Evolutionary conservation across 2,113 vertebrate species (phyloP), one percentile per base, ranked within the genome.

Genomic region (Climacteris rufus): DNA sequence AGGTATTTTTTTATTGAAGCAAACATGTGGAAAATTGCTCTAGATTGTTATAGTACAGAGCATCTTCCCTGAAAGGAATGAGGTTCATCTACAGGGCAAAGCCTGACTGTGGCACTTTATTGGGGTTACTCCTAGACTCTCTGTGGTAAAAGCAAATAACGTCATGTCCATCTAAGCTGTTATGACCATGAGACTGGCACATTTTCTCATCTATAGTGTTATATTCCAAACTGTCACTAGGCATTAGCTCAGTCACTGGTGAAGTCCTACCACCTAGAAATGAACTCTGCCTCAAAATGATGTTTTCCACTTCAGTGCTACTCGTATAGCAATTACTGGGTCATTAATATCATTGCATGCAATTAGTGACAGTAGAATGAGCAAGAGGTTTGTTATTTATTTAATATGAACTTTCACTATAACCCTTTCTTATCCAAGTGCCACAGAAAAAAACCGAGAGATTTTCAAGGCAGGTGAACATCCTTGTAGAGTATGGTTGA

Each of bases 291-390:
- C 96, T 97, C 90, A 87, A 87, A 97, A 96, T 96, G 95, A 93
- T 96, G 96, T 94, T 98, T 98, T 98, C 98, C 97, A 98, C 98
- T 98, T 98, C 98, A 97, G 88, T 91, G 98, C 96, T 92, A 95
- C 96, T 74, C 76, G 68, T 94, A 97, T 85, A 88, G 96, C 96
- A 98, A 98, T 98, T 98, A 98, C 94, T 93, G 94, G 97, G 92
- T 97, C 97, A 98, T 98, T 99, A 98, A 98, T 98, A 98, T 98
- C 98, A 99, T 98, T 98, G 98, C 98, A 84, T 96, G 95, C 87
- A 97, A 98, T 98, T 98, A 98, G 97, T 97, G 96, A 97, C 96
- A 97, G 96, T 64, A 82, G 95, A 97, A 90, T 83, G 95, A 96
- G 92, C 96, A 82, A 82, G 94, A 95, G 87, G 83, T 77, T 95